phyloP scores from a whole-genome alignment of 2,113 vertebrate species.

The Gymnarchus niloticus region DNA sequence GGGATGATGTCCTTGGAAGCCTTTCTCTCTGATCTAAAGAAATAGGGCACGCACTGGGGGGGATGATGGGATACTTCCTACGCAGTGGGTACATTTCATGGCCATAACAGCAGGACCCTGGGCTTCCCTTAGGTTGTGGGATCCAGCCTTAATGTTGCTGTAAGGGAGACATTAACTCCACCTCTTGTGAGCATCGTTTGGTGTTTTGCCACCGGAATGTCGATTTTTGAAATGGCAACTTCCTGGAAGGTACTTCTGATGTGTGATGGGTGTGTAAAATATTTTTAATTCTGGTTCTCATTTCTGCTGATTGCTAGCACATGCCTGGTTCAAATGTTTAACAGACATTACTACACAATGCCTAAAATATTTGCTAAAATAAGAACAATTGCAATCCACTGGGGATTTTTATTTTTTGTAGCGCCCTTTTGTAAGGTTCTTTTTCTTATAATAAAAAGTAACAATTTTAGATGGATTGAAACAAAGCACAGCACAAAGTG shows the following conservation, averaged over 20 bases:
- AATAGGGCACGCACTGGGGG: constrained; percentile 37
- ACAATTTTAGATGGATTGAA: background rate
- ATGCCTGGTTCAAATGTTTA: background rate
- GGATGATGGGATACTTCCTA: constrained; percentile 28
- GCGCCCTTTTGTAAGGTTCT: background rate
- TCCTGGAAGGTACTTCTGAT: background rate
- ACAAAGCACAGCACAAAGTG: background rate
- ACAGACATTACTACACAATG: background rate
- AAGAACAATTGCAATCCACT: background rate
- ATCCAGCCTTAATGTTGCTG: background rate
- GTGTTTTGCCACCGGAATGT: background rate
- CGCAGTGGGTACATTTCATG: background rate
- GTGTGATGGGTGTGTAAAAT: background rate
- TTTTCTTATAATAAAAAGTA: background rate
- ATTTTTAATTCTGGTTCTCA: background rate
- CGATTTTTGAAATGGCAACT: background rate
- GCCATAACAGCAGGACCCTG: background rate
- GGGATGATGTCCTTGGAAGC: constrained; percentile 20
- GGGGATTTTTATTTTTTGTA: background rate
- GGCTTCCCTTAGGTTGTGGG: background rate
- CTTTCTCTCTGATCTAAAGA: constrained; percentile 24
- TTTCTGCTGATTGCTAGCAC: background rate
- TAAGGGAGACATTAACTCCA: background rate
- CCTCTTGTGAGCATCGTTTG: background rate
- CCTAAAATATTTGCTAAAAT: background rate